phyloP scores from a whole-genome alignment of 2,113 vertebrate genomes.

The Pseudorhombus dupliciocellatus region DNA sequence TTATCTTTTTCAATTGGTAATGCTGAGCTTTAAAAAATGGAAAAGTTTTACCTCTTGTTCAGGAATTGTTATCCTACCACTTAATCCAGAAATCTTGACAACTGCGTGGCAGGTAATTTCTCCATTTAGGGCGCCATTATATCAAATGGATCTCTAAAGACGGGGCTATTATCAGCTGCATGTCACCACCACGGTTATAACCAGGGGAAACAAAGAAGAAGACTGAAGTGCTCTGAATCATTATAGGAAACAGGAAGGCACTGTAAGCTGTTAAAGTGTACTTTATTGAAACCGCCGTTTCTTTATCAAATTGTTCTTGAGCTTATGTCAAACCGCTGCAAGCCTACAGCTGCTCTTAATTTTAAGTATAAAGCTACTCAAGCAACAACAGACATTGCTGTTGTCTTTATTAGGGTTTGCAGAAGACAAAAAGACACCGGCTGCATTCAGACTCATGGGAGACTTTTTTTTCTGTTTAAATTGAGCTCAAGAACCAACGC shows the following conservation, averaged over 20 bases:
- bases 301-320: conserved; percentile 59
- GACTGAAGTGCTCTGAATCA: conserved; percentile 52
- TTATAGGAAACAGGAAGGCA: conserved; percentile 65
- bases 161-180: conserved; percentile 62
- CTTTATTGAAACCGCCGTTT: conserved; percentile 63
- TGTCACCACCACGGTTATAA: conserved; percentile 49
- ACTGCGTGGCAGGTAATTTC: conserved; percentile 64
- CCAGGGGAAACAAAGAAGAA: conserved; percentile 4
- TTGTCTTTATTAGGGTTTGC: not conserved
- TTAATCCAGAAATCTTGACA: conserved; percentile 62
- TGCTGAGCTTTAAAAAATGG: conserved; percentile 57
- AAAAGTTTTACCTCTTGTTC: conserved; percentile 58
- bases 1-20: conserved; percentile 29
- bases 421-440: not conserved
- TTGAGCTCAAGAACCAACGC: too few relatives aligned
- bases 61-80: conserved; percentile 49
- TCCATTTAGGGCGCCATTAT: conserved; percentile 54
- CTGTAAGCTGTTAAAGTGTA: conserved; percentile 54
- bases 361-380: conserved; percentile 10
- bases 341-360: conserved; percentile 52
- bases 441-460: too few relatives aligned
- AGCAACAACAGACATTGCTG: conserved; percentile 12
- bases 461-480: too few relatives aligned
- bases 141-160: conserved; percentile 70
- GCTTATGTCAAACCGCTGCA: conserved; percentile 40